Evolutionary conservation across 2,888 invertebrate genomes (phyloP).

Genomic region (Ceratothoa steindachneri): DNA sequence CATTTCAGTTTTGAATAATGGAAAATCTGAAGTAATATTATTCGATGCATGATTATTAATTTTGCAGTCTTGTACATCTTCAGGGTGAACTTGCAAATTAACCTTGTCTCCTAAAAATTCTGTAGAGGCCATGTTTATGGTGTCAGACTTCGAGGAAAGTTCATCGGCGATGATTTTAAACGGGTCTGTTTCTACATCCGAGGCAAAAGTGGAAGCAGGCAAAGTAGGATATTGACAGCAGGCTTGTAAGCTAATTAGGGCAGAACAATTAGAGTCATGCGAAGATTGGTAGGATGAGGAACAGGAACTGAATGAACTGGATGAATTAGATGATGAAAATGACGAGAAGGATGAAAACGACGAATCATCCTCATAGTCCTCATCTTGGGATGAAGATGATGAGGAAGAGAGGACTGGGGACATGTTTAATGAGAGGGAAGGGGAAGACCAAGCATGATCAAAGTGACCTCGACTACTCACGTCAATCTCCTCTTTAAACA

Average conservation of each 20-base stretch:
- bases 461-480: constrained; percentile 37
- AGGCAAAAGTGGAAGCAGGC: constrained; percentile 14
- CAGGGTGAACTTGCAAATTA: neutral
- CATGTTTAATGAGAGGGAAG: neutral
- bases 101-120: neutral
- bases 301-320: neutral
- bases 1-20: neutral
- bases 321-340: neutral
- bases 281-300: neutral
- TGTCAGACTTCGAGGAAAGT: neutral
- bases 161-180: neutral
- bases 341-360: constrained; percentile 6
- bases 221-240: neutral
- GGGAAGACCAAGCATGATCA: constrained; percentile 3
- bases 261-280: constrained; percentile 5
- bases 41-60: neutral
- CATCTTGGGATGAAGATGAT: neutral
- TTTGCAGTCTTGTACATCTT: neutral
- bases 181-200: neutral
- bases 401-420: constrained; percentile 11
- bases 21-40: neutral
- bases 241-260: neutral
- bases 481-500: constrained; percentile 45
- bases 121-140: neutral
- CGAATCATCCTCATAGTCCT: constrained; percentile 7